phyloP scores from a whole-genome alignment of 1,140 invertebrate genomes.

The Leptinotarsa texana region DNA sequence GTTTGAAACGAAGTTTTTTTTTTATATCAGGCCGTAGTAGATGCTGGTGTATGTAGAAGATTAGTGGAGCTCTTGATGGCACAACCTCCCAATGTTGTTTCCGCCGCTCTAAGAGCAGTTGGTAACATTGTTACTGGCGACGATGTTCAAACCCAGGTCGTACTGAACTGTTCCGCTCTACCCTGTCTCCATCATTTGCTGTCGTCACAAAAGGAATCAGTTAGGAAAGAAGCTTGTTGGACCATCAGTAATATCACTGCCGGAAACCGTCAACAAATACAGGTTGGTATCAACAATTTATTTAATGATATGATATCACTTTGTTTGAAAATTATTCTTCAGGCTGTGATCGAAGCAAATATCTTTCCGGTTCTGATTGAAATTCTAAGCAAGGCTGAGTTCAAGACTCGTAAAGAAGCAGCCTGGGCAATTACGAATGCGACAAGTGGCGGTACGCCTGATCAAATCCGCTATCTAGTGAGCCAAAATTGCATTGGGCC shows the following conservation, averaged over 20 bases:
- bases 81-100: slow-evolving; percentile 88
- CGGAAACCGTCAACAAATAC: slow-evolving; percentile 92
- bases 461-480: slow-evolving; percentile 83
- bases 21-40: slow-evolving; percentile 84
- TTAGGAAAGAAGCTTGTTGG: slow-evolving; percentile 97
- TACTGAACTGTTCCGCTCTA: slow-evolving; percentile 88
- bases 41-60: slow-evolving; percentile 91
- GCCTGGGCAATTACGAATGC: slow-evolving; percentile 99
- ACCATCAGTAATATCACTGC: slow-evolving; percentile 98
- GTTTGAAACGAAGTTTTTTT: background rate
- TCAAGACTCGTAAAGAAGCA: slow-evolving; percentile 96
- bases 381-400: slow-evolving; percentile 89
- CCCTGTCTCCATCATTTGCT: slow-evolving; percentile 84
- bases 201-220: slow-evolving; percentile 77
- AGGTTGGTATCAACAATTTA: slow-evolving; percentile 58
- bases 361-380: slow-evolving; percentile 93
- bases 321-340: slow-evolving; percentile 33
- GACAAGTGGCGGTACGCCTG: slow-evolving; percentile 90
- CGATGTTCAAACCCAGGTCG: slow-evolving; percentile 94
- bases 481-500: slow-evolving; percentile 87
- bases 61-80: slow-evolving; percentile 94
- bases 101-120: slow-evolving; percentile 91
- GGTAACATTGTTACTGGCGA: slow-evolving; percentile 99
- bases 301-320: too few relatives aligned
- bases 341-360: slow-evolving; percentile 94